These are phyloP conservation scores for Rhinoraja longicauda DNA, from an alignment of 2,797 vertebrate genomes.

Conservation along the genomic window DNA sequence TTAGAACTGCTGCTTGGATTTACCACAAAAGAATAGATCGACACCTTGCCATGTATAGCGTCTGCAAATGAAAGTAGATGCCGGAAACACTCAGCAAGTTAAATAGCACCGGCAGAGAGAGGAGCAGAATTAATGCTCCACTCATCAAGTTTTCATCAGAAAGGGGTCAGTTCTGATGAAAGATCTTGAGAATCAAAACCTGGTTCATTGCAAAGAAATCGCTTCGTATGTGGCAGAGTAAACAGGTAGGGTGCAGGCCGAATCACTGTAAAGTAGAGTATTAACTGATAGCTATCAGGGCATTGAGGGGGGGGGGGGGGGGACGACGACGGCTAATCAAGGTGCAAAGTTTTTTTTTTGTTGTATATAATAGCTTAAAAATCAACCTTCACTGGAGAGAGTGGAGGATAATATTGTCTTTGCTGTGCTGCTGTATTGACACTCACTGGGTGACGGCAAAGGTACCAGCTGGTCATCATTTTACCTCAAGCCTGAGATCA, in stretches of 20 bases:
- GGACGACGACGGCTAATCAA: too few relatives aligned
- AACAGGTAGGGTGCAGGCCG: background rate
- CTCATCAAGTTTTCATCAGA: too few relatives aligned
- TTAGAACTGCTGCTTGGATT: background rate
- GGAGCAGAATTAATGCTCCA: too few relatives aligned
- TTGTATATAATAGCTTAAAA: background rate
- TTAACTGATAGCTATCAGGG: background rate
- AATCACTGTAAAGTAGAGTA: background rate
- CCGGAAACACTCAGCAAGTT: too few relatives aligned
- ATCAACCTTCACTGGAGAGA: background rate
- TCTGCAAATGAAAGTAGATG: too few relatives aligned
- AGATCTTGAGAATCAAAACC: background rate
- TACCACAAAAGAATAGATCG: background rate
- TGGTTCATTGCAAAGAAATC: background rate
- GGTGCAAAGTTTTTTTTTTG: background rate
- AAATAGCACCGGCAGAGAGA: too few relatives aligned
- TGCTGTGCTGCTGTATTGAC: background rate
- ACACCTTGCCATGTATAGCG: background rate
- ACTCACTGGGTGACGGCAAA: background rate
- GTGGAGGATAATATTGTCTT: background rate
- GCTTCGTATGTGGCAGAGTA: background rate
- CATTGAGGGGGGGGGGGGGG: background rate
- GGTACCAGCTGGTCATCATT: background rate
- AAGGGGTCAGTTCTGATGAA: too few relatives aligned
- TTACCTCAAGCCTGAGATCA: too few relatives aligned